A percentile compares a stretch with the other conserved stretches of the same genome.
Conservation (phyloP, 2,113 vertebrate genomes). For the Asarcornis scutulata region DNA sequence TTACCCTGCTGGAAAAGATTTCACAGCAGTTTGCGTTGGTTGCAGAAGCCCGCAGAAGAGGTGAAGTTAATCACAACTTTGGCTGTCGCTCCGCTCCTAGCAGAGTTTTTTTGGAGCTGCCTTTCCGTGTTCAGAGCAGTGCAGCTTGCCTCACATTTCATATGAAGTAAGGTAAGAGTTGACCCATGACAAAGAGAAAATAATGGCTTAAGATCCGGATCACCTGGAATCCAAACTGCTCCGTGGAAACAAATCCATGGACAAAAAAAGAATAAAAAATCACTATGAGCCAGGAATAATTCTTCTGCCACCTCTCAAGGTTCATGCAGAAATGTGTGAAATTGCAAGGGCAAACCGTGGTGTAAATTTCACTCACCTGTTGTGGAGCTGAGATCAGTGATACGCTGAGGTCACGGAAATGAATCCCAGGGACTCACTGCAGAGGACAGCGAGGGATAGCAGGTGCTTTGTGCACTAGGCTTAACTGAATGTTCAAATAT, state of each 20-base stretch:
- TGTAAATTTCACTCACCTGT: neutral
- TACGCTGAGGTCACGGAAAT: neutral
- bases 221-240: neutral
- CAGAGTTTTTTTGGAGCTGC: neutral
- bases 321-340: neutral
- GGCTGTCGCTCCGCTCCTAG: slow-evolving; percentile 14
- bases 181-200: neutral
- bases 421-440: neutral
- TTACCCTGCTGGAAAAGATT: slow-evolving; percentile 64
- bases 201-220: neutral
- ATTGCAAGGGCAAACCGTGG: neutral
- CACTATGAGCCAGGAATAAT: neutral
- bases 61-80: slow-evolving; percentile 68
- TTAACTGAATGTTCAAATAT: neutral
- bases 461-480: neutral
- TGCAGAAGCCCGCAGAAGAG: slow-evolving; percentile 28
- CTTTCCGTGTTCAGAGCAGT: neutral
- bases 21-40: slow-evolving; percentile 45
- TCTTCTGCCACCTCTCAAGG: neutral
- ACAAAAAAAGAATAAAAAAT: neutral
- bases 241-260: neutral
- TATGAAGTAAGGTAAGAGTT: neutral
- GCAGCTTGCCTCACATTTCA: neutral
- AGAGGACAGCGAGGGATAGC: neutral
- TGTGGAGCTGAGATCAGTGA: neutral